Evolutionary conservation across 2,888 invertebrate genomes (phyloP).

Genomic region (Papilio protenor): DNA sequence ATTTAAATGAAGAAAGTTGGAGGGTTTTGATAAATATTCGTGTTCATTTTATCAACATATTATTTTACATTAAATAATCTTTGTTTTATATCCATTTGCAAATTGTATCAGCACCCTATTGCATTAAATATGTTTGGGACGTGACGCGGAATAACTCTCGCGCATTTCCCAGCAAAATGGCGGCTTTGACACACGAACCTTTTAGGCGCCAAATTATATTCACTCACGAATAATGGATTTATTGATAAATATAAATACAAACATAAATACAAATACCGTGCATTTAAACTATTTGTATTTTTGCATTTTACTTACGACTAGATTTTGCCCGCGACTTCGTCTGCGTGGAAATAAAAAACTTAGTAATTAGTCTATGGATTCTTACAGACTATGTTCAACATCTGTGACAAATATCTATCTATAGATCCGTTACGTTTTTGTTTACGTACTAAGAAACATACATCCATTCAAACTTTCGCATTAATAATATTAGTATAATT

Average conservation of each 20-base stretch:
- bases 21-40: no score
- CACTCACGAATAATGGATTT: slow-evolving; percentile 31
- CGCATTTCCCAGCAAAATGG: slow-evolving; percentile 49
- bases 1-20: not conserved
- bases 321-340: no score
- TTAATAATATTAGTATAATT: no score
- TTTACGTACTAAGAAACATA: no score
- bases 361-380: no score
- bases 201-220: slow-evolving; percentile 41
- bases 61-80: not conserved
- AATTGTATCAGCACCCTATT: not conserved
- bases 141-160: slow-evolving; percentile 43
- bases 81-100: not conserved
- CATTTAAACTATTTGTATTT: not conserved
- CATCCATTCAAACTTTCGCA: no score
- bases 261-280: not conserved
- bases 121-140: slow-evolving; percentile 31
- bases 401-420: no score
- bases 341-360: no score
- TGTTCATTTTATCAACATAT: not conserved
- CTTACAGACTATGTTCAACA: no score
- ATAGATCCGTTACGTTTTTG: no score
- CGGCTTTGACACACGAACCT: slow-evolving; percentile 17
- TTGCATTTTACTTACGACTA: not conserved
- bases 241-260: slow-evolving; percentile 20